phyloP scores from a whole-genome alignment of 2,797 vertebrate species.

The Thripadectes ignobilis region DNA sequence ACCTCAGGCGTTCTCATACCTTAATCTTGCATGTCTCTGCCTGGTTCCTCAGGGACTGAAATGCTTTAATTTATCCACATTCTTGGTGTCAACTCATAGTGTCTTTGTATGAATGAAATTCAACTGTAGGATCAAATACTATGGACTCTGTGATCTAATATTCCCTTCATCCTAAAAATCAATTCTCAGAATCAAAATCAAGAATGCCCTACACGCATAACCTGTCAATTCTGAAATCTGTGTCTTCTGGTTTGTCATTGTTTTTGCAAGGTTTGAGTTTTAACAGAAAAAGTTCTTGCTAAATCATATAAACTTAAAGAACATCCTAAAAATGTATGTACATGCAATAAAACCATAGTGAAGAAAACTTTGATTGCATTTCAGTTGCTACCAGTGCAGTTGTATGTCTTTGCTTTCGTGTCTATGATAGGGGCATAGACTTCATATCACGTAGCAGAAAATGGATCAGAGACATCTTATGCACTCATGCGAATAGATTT shows the following conservation, averaged over 20 bases:
- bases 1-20: not conserved
- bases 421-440: not conserved
- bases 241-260: not conserved
- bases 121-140: not conserved
- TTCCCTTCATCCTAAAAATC: constrained; percentile 32
- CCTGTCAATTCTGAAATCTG: not conserved
- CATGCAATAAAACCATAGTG: not conserved
- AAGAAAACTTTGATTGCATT: not conserved
- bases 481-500: not conserved
- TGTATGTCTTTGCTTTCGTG: not conserved
- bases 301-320: not conserved
- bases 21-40: not conserved
- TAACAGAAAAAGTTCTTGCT: not conserved
- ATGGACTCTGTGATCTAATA: constrained; percentile 14
- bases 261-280: not conserved
- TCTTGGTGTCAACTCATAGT: not conserved
- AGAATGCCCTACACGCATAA: not conserved
- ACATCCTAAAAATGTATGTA: not conserved
- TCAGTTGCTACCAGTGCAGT: not conserved
- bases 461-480: not conserved
- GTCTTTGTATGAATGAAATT: not conserved
- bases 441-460: not conserved
- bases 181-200: not conserved
- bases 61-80: not conserved
- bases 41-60: not conserved